phyloP scores from a whole-genome alignment of 2,113 vertebrate species.

The Gorsachius goisagi region DNA sequence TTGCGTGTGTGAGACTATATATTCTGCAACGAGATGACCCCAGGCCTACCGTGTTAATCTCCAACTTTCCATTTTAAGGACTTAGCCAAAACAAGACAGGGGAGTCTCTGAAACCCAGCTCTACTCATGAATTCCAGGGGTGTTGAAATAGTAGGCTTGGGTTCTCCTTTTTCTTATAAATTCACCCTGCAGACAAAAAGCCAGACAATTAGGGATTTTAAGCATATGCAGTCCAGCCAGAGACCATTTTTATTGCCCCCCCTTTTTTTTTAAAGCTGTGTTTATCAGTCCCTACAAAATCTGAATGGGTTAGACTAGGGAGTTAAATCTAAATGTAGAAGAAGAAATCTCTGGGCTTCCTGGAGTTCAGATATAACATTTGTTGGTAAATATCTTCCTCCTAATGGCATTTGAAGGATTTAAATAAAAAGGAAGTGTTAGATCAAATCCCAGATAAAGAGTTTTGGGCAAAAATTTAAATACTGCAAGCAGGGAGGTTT shows the following conservation, averaged over 20 bases:
- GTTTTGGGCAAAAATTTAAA: not conserved
- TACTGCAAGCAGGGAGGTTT: not conserved
- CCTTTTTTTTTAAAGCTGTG: not conserved
- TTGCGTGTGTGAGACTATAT: not conserved
- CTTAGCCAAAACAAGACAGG: constrained; percentile 36
- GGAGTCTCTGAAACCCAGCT: constrained; percentile 37
- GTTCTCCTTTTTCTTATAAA: constrained; percentile 49
- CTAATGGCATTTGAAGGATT: not conserved
- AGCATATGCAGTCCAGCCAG: not conserved
- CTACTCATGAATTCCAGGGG: not conserved
- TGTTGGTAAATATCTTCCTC: not conserved
- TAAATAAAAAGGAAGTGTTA: not conserved
- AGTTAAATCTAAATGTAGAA: not conserved
- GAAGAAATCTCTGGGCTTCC: not conserved
- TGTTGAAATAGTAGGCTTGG: constrained; percentile 16
- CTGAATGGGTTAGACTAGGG: not conserved
- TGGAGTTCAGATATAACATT: not conserved
- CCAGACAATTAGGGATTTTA: constrained; percentile 42
- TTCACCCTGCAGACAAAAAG: constrained; percentile 40
- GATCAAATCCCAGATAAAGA: not conserved
- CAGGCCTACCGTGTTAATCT: constrained; percentile 14
- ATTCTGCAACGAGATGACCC: constrained; percentile 29
- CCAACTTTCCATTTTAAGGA: constrained; percentile 41
- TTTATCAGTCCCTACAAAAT: not conserved
- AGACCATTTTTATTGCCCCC: not conserved